These are phyloP conservation scores for Sminthurides bifidus DNA, from an alignment of 1,140 invertebrate species.

Conservation along the genomic window DNA sequence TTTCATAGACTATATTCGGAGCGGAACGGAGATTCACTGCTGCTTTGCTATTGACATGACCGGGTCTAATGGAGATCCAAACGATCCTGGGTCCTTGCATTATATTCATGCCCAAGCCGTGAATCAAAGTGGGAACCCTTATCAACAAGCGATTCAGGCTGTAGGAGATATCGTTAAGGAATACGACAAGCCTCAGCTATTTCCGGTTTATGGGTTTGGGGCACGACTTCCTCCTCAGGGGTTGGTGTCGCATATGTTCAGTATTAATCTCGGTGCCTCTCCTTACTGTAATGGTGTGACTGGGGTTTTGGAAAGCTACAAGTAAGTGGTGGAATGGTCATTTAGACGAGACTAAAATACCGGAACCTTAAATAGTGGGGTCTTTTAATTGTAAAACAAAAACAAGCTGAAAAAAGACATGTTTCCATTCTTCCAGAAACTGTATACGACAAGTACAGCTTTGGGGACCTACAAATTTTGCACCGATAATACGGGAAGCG, in stretches of 20 bases:
- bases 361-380: too few relatives aligned
- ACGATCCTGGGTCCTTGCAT: constrained; percentile 20
- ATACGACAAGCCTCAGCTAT: constrained; percentile 45
- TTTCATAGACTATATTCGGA: constrained; percentile 40
- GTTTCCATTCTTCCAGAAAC: constrained; percentile 18
- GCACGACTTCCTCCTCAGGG: constrained; percentile 44
- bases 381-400: too few relatives aligned
- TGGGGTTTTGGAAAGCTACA: constrained; percentile 27
- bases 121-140: constrained; percentile 42
- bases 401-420: too few relatives aligned
- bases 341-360: too few relatives aligned
- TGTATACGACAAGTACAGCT: constrained; percentile 46
- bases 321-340: too few relatives aligned
- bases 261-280: constrained; percentile 46
- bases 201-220: constrained; percentile 49
- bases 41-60: constrained; percentile 54
- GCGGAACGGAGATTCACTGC: constrained; percentile 43
- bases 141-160: constrained; percentile 45
- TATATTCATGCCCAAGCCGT: constrained; percentile 19
- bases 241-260: constrained; percentile 46
- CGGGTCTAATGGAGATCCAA: constrained; percentile 47
- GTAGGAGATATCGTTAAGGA: constrained; percentile 54
- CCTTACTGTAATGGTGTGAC: constrained; percentile 44
- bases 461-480: constrained; percentile 49
- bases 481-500: constrained; percentile 49